A percentile compares a stretch with the other conserved stretches of the same genome.
phyloP scores from a whole-genome alignment of 2,888 invertebrate genomes.

The Yponomeuta malinellus region DNA sequence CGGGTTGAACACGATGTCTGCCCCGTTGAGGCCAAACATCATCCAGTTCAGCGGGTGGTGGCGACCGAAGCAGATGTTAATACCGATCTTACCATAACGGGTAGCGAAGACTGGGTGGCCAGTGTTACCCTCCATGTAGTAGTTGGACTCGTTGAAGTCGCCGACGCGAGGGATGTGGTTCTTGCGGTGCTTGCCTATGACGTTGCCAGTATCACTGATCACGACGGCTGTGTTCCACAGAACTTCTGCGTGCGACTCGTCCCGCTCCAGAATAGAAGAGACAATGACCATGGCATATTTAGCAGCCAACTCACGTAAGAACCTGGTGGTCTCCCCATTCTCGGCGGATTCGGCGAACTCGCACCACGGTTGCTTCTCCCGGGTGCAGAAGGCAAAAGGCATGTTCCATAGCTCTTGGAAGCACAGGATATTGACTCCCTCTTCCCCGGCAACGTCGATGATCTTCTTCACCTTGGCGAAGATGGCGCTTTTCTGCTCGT shows the following conservation, averaged over 20 bases:
- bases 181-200: constrained; percentile 97
- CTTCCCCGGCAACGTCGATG: constrained; percentile 86
- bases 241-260: constrained; percentile 88
- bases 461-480: constrained; percentile 85
- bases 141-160: constrained; percentile 99
- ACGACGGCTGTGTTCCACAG: constrained; percentile 98
- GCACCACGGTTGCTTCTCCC: constrained; percentile 97
- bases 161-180: constrained; percentile 99
- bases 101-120: constrained; percentile 97
- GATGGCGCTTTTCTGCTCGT: constrained; percentile 87
- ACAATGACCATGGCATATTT: constrained; percentile 95
- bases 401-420: constrained; percentile 99
- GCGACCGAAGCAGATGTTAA: constrained; percentile 98
- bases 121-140: constrained; percentile 96
- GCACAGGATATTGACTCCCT: constrained; percentile 93
- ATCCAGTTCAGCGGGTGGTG: constrained; percentile 99
- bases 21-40: constrained; percentile 97
- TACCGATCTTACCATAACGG: constrained; percentile 90
- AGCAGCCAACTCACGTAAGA: constrained; percentile 86
- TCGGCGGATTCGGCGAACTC: constrained; percentile 97
- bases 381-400: constrained; percentile 99
- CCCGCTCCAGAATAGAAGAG: constrained; percentile 96
- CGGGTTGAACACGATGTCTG: constrained; percentile 99
- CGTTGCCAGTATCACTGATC: constrained; percentile 90
- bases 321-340: constrained; percentile 89